Percentiles rank a stretch among this genome's conserved stretches.
These are phyloP conservation scores for Nannoperca australis DNA, from an alignment of 2,797 vertebrate species.

Conservation along the genomic window DNA sequence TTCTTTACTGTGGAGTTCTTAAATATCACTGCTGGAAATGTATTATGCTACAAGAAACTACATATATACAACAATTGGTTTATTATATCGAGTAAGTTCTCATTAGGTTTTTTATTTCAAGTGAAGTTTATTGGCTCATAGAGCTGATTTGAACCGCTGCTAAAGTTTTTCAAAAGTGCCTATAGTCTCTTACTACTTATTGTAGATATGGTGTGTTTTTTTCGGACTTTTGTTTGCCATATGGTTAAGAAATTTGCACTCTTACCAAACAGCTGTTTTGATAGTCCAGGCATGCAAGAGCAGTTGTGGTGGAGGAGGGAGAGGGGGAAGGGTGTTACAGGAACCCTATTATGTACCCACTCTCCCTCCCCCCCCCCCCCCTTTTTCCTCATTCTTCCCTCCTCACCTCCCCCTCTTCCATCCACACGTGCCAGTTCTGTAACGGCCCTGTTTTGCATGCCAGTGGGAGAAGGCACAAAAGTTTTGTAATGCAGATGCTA, in stretches of 20 bases:
- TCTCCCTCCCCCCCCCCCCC: slow-evolving; percentile 5
- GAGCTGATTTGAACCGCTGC: background rate
- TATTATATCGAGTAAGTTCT: background rate
- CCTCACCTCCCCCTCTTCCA: background rate
- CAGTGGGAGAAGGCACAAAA: slow-evolving; percentile 32
- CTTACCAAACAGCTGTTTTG: slow-evolving; percentile 52
- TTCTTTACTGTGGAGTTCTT: background rate
- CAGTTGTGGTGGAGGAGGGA: slow-evolving; percentile 18
- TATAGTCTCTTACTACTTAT: background rate
- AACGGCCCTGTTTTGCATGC: slow-evolving; percentile 67
- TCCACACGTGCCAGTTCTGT: slow-evolving; percentile 71
- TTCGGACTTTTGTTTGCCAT: background rate
- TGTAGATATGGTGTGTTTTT: background rate
- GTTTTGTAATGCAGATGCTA: slow-evolving; percentile 42
- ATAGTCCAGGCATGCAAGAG: slow-evolving; percentile 42
- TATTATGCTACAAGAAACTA: background rate
- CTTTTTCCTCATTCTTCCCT: background rate
- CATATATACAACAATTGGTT: background rate
- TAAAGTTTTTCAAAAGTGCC: background rate
- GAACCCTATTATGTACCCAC: slow-evolving; percentile 40
- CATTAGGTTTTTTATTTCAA: background rate
- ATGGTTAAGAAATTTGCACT: slow-evolving; percentile 16
- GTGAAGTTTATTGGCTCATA: background rate
- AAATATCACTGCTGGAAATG: background rate
- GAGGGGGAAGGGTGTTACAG: slow-evolving; percentile 18